phyloP scores from a whole-genome alignment of 2,113 vertebrate genomes.

The Apistogramma diplotaenia region DNA sequence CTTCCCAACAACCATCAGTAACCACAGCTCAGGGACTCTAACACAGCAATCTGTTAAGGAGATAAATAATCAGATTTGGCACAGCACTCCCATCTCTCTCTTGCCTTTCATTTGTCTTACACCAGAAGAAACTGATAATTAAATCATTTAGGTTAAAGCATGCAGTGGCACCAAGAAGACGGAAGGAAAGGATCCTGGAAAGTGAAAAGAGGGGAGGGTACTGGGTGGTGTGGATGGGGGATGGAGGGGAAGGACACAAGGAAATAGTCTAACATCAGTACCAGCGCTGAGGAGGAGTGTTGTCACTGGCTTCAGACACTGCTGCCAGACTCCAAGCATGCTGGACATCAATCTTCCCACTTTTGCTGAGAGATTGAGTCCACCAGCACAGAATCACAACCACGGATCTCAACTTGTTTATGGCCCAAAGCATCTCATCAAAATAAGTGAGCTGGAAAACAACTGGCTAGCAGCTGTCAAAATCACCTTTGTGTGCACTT shows the following conservation, averaged over 20 bases:
- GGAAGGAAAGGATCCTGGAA: constrained; percentile 60
- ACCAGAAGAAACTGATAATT: constrained; percentile 94
- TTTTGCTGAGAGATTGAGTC: constrained; percentile 44
- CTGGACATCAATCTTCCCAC: constrained; percentile 38
- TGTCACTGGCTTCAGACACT: constrained; percentile 46
- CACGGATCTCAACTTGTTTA: constrained; percentile 55
- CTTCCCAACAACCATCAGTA: constrained; percentile 75
- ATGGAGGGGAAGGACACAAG: constrained; percentile 53
- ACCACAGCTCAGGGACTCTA: constrained; percentile 87
- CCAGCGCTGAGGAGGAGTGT: constrained; percentile 5
- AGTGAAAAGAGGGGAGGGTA: constrained; percentile 67
- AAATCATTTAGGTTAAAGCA: constrained; percentile 93
- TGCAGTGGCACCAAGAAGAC: constrained; percentile 78
- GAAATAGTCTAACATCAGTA: constrained; percentile 31
- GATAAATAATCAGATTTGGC: constrained; percentile 97
- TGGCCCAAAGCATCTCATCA: constrained; percentile 42
- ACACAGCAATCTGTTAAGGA: constrained; percentile 91
- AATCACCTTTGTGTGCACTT: neutral
- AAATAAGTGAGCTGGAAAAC: constrained; percentile 52
- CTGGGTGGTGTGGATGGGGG: neutral
- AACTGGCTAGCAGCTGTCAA: constrained; percentile 46
- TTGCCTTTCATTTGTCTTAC: constrained; percentile 94
- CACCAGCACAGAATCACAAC: constrained; percentile 9
- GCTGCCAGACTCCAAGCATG: constrained; percentile 28
- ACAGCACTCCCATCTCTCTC: constrained; percentile 83